A percentile compares a stretch with the other conserved stretches of the same genome.
Evolutionary conservation across 2,113 vertebrate genomes (phyloP).

Genomic region (Ptyas mucosa): DNA sequence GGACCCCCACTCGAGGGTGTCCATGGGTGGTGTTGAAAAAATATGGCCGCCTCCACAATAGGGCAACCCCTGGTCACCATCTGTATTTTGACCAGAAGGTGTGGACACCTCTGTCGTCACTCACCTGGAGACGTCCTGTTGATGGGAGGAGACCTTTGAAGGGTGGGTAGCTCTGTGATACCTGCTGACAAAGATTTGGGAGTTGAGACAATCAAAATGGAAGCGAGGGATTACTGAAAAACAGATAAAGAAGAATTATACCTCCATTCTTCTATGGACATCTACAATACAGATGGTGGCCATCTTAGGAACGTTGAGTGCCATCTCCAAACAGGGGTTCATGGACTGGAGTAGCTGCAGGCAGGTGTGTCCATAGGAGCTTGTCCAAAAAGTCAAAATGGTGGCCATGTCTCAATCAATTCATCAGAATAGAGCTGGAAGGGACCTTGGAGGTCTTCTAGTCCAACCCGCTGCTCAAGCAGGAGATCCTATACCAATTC

Average conservation of each 20-base stretch:
- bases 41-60: background rate
- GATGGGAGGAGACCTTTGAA: background rate
- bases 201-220: background rate
- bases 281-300: too few relatives aligned
- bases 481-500: too few relatives aligned
- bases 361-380: background rate
- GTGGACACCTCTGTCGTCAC: background rate
- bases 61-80: background rate
- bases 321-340: background rate
- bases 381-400: background rate
- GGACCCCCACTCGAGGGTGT: constrained; percentile 1
- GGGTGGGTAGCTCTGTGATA: background rate
- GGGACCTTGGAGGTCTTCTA: too few relatives aligned
- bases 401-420: too few relatives aligned
- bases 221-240: background rate
- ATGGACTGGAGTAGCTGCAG: background rate
- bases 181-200: background rate
- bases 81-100: background rate
- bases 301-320: background rate
- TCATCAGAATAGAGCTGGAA: too few relatives aligned
- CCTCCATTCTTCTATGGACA: background rate
- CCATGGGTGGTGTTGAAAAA: background rate
- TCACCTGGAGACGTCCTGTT: constrained; percentile 45
- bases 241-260: background rate
- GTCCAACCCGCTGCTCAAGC: too few relatives aligned